These are phyloP conservation scores for Phenganax stokvisi DNA, from an alignment of 92 coral and sea anemone species.

Conservation along the genomic window DNA sequence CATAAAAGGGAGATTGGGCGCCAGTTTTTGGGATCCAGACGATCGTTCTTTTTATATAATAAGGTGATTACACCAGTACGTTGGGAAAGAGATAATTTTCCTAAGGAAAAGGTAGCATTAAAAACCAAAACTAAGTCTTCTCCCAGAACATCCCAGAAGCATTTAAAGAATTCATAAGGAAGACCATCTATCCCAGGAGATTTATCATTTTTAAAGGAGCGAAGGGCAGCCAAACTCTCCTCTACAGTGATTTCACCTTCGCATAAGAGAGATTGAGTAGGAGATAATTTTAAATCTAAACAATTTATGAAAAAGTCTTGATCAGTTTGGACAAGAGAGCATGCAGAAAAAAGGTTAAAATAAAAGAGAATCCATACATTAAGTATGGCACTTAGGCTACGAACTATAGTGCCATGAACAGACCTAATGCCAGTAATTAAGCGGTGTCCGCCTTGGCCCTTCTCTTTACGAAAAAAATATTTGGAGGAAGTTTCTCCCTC, in stretches of 20 bases:
- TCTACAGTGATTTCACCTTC: neutral
- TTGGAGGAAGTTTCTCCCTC: conserved; percentile 4
- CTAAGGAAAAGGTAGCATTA: neutral
- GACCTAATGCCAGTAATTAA: neutral
- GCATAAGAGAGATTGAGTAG: neutral
- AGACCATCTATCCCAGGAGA: neutral
- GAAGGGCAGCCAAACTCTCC: neutral
- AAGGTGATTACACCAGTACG: neutral
- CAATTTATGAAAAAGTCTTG: neutral
- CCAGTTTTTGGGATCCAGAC: neutral
- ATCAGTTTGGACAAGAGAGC: neutral
- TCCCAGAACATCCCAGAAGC: neutral
- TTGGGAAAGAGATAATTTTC: neutral
- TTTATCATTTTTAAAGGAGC: neutral
- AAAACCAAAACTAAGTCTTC: neutral
- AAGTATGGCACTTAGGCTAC: neutral
- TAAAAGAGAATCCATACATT: neutral
- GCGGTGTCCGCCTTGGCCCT: neutral
- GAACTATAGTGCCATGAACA: neutral
- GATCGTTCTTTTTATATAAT: neutral
- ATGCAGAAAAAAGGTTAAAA: neutral
- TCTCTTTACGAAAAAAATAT: neutral
- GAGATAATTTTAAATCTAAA: neutral
- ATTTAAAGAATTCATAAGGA: neutral
- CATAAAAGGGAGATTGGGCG: neutral